Evolutionary conservation across 2,888 invertebrate species (phyloP).

Genomic region (Eledone cirrhosa): DNA sequence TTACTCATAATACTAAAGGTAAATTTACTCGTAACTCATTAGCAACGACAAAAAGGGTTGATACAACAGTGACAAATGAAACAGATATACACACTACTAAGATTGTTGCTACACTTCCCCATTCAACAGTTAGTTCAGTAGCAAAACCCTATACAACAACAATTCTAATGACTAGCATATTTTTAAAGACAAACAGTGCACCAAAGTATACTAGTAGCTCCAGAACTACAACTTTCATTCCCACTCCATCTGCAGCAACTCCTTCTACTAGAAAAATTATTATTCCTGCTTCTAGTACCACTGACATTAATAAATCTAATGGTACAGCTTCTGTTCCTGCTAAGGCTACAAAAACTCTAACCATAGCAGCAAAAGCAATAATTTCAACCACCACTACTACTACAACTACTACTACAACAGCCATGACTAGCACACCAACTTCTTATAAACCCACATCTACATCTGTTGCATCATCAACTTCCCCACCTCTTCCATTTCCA

Average conservation of each 20-base stretch:
- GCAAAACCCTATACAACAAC: too few relatives aligned
- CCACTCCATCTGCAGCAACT: background rate
- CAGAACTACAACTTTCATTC: too few relatives aligned
- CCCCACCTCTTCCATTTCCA: background rate
- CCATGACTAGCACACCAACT: slow-evolving; percentile 12
- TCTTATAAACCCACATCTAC: slow-evolving; percentile 17
- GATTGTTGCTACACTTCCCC: too few relatives aligned
- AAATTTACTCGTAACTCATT: too few relatives aligned
- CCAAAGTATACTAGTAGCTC: too few relatives aligned
- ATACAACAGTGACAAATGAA: too few relatives aligned
- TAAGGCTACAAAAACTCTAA: slow-evolving; percentile 19
- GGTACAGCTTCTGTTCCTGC: slow-evolving; percentile 22
- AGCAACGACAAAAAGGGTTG: too few relatives aligned
- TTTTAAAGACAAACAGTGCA: too few relatives aligned
- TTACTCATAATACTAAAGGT: too few relatives aligned
- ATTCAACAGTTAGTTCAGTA: too few relatives aligned
- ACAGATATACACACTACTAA: too few relatives aligned
- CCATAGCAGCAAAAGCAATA: slow-evolving; percentile 6
- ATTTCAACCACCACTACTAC: slow-evolving; percentile 29
- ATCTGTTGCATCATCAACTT: background rate
- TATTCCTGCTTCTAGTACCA: slow-evolving; percentile 28
- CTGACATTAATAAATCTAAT: slow-evolving; percentile 25
- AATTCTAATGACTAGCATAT: too few relatives aligned
- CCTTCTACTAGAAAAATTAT: background rate
- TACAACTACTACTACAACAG: slow-evolving; percentile 26